Conservation (phyloP, 2,113 vertebrate genomes). For the Ctenomys sociabilis region DNA sequence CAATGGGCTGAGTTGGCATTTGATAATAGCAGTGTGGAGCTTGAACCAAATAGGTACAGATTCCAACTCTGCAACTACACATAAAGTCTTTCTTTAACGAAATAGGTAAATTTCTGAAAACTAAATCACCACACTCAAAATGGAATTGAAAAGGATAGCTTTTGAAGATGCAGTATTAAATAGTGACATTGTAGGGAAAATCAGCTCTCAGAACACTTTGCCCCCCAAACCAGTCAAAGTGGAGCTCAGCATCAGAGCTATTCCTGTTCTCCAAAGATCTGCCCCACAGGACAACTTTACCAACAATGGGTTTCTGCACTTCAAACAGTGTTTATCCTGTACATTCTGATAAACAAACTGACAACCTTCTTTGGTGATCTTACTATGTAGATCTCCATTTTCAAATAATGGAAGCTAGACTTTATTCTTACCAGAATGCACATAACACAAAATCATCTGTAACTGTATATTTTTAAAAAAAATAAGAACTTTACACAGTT, state of each 20-base stretch:
- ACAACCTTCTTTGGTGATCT: not conserved
- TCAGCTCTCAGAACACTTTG: not conserved
- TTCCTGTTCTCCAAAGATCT: not conserved
- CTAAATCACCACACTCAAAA: slow-evolving; percentile 28
- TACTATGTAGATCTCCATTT: not conserved
- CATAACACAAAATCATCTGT: not conserved
- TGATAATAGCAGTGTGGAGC: not conserved
- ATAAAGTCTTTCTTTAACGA: not conserved
- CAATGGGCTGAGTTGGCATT: not conserved
- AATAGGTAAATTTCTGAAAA: not conserved
- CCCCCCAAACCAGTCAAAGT: not conserved
- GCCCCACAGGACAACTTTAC: not conserved
- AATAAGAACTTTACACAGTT: not conserved
- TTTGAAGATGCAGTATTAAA: not conserved
- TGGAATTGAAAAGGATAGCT: not conserved
- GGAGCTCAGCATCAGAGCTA: not conserved
- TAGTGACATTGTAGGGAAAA: not conserved
- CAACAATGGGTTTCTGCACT: not conserved
- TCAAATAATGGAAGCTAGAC: not conserved
- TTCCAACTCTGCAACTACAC: not conserved
- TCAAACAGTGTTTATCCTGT: not conserved
- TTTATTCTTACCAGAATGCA: not conserved
- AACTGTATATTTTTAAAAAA: not conserved
- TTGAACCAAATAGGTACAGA: not conserved
- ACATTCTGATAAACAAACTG: not conserved